Evolutionary conservation across 2,888 invertebrate species (phyloP).

Genomic region (Drosophila neonasuta): DNA sequence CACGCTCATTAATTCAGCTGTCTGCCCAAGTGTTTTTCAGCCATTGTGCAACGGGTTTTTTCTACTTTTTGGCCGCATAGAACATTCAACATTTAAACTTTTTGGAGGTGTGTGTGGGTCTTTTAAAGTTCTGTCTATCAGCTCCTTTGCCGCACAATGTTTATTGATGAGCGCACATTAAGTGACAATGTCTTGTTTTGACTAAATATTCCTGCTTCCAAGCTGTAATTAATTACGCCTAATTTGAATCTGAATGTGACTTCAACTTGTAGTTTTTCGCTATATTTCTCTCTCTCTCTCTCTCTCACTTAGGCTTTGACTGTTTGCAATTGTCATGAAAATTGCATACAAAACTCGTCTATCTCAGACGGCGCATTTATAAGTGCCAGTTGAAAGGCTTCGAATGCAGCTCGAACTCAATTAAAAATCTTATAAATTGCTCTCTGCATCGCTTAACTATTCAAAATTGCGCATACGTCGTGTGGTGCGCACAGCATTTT

Average conservation of each 20-base stretch:
- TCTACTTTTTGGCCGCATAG: constrained; percentile 35
- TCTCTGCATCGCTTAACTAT: constrained; percentile 22
- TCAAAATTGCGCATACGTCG: constrained; percentile 58
- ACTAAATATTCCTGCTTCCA: constrained; percentile 52
- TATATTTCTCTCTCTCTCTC: background rate
- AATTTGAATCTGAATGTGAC: constrained; percentile 54
- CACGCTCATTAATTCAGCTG: constrained; percentile 54
- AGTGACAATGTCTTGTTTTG: constrained; percentile 61
- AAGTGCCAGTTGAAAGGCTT: constrained; percentile 35
- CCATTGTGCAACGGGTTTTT: constrained; percentile 55
- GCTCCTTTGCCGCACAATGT: constrained; percentile 34
- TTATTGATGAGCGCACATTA: constrained; percentile 63
- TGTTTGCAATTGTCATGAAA: constrained; percentile 48
- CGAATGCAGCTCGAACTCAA: constrained; percentile 41
- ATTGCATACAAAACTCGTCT: constrained; percentile 28
- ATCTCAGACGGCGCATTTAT: constrained; percentile 33
- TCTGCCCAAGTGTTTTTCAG: constrained; percentile 31
- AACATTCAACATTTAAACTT: constrained; percentile 26
- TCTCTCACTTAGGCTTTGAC: constrained; percentile 8
- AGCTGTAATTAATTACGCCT: constrained; percentile 49
- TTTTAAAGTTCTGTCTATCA: constrained; percentile 32
- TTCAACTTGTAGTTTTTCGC: constrained; percentile 2
- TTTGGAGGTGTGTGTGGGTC: constrained; percentile 27
- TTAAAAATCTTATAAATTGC: constrained; percentile 53
- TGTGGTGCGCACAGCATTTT: constrained; percentile 48